These are phyloP conservation scores for Pantherophis guttatus DNA, from an alignment of 2,113 vertebrate species.

Conservation along the genomic window DNA sequence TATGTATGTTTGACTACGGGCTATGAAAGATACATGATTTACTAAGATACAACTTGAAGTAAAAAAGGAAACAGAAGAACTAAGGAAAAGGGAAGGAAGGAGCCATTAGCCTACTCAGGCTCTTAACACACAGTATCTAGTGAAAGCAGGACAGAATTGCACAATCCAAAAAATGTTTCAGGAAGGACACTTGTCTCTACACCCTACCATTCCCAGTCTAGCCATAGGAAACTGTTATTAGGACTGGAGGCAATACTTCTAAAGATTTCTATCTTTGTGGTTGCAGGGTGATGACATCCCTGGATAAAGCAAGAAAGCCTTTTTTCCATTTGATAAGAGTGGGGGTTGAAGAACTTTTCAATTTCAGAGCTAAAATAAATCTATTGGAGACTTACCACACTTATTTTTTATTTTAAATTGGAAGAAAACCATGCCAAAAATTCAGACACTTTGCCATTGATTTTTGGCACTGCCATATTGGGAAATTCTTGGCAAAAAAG, in stretches of 20 bases:
- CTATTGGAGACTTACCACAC: not conserved
- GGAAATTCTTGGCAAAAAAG: not conserved
- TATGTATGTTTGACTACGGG: not conserved
- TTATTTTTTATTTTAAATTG: not conserved
- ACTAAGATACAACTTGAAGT: not conserved
- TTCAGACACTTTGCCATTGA: not conserved
- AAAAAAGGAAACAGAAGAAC: not conserved
- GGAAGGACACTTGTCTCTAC: not conserved
- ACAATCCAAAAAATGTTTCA: not conserved
- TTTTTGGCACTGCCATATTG: not conserved
- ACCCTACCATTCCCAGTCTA: not conserved
- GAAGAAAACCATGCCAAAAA: not conserved
- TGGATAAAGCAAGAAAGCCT: not conserved
- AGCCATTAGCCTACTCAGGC: not conserved
- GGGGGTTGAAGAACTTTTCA: not conserved
- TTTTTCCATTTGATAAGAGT: not conserved
- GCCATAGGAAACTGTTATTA: not conserved
- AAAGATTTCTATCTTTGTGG: not conserved
- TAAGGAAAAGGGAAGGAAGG: not conserved
- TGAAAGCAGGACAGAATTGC: not conserved
- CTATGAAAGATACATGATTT: not conserved
- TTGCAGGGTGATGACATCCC: not conserved
- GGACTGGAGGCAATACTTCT: not conserved
- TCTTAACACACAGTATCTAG: not conserved
- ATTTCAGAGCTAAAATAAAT: not conserved